Evolutionary conservation across 53 echinoderm and acorn worm genomes (phyloP).

Genomic region (Mesocentrotus franciscanus): DNA sequence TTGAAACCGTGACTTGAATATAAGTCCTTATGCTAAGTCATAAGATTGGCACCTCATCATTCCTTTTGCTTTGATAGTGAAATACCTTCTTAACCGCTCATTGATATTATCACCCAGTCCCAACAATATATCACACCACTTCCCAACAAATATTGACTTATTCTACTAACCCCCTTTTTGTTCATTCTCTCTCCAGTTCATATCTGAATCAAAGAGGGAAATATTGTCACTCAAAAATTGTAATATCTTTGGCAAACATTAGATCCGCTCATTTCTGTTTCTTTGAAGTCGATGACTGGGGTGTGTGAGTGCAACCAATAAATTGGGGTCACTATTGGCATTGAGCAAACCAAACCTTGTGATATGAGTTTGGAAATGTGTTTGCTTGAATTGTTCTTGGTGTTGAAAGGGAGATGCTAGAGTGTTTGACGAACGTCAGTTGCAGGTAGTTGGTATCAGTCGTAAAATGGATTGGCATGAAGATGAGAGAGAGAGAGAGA

Average conservation of each 20-base stretch:
- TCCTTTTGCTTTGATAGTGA: background rate
- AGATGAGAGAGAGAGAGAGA: background rate
- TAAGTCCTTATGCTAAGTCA: background rate
- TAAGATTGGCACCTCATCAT: background rate
- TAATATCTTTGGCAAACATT: slow-evolving; percentile 56
- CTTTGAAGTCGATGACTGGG: slow-evolving; percentile 3
- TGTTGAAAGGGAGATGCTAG: slow-evolving; percentile 38
- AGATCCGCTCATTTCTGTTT: background rate
- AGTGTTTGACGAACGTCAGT: background rate
- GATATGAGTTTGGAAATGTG: background rate
- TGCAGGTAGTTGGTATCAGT: background rate
- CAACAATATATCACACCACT: slow-evolving; percentile 56
- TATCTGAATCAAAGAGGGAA: slow-evolving; percentile 15
- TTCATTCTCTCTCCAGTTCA: slow-evolving; percentile 15
- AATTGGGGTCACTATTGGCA: slow-evolving; percentile 40
- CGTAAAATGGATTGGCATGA: background rate
- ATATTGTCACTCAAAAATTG: slow-evolving; percentile 26
- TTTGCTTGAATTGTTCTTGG: slow-evolving; percentile 12
- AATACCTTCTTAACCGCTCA: background rate
- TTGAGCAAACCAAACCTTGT: slow-evolving; percentile 17
- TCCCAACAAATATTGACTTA: slow-evolving; percentile 57
- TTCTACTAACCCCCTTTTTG: slow-evolving; percentile 46
- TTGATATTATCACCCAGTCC: background rate
- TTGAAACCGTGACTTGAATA: background rate
- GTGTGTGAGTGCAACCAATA: slow-evolving; percentile 19